Conservation (phyloP, 2,888 invertebrate species). For the Lithophane leautieri region DNA sequence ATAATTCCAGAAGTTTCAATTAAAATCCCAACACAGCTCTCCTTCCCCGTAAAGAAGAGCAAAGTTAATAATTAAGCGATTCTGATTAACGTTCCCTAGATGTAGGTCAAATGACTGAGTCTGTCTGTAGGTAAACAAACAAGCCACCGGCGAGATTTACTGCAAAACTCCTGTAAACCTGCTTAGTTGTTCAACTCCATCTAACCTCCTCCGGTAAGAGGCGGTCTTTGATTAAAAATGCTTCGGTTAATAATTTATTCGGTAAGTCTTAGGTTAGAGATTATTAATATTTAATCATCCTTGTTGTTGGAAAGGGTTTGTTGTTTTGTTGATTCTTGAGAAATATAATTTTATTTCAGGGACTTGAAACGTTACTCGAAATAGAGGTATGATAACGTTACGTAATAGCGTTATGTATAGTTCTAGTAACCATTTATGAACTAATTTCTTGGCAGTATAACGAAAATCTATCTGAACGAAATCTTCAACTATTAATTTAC, state of each 20-base stretch:
- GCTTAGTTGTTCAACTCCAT: neutral
- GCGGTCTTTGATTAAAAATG: slow-evolving; percentile 21
- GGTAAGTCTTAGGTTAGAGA: slow-evolving; percentile 7
- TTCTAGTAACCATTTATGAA: too few relatives aligned
- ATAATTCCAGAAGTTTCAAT: neutral
- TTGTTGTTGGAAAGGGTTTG: neutral
- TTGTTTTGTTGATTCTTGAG: slow-evolving; percentile 21
- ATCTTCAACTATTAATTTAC: too few relatives aligned
- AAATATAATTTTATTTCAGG: slow-evolving; percentile 9
- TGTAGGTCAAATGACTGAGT: slow-evolving; percentile 43
- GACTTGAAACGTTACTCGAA: too few relatives aligned
- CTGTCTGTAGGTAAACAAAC: slow-evolving; percentile 25
- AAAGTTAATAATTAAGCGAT: slow-evolving; percentile 29
- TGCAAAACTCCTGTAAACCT: slow-evolving; percentile 6
- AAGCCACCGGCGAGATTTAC: slow-evolving; percentile 15
- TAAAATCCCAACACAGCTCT: neutral
- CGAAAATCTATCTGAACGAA: too few relatives aligned
- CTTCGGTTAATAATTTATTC: neutral
- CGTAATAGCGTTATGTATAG: too few relatives aligned
- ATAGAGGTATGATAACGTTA: too few relatives aligned
- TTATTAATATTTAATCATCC: slow-evolving; percentile 25
- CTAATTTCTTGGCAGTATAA: too few relatives aligned
- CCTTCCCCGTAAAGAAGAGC: neutral
- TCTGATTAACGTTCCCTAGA: slow-evolving; percentile 24
- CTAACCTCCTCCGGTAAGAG: neutral